Evolutionary conservation across 2,113 vertebrate genomes (phyloP), one percentile per base, ranked within the genome.

Genomic region (Macquaria australasica): DNA sequence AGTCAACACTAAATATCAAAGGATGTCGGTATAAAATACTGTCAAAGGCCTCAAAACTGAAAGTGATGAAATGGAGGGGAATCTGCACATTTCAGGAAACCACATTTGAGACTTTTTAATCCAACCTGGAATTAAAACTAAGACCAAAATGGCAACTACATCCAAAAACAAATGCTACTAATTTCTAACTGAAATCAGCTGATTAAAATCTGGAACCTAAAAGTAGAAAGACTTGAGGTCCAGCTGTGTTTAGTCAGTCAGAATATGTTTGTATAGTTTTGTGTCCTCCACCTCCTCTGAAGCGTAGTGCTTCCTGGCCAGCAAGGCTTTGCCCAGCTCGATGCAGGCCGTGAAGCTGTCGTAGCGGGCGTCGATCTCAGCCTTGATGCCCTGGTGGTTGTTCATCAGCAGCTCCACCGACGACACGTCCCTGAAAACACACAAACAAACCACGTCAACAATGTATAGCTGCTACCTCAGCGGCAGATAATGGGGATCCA

Each of bases 351-450:
- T 99, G 91, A 99, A 99, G 93, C 98, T 99, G 96, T 99, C 98
- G 1, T 99, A 99, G 0, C 98, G 97, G 62, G 98, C 98, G 67
- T 99, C 98, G 3, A 99, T 99, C 96, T 99, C 98, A 4, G 98
- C 98, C 95, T 99, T 99, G 95, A 99, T 99, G 34, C 98, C 98
- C 94, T 99, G 98, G 88, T 99, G 98, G 93, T 99, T 99, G 96
- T 99, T 99, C 98, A 99, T 99, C 77, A 99, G 94, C 34, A 99
- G 95, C 92, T 99, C 98, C 94, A 99, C 98, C 1, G 98, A 99
- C 0, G 98, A 99, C 86, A 99, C 98, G 68, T 99, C 98, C 94
- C 98, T 99, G 68, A 68, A 60, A 5, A 66, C 20, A 31, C 8
- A 67, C 2, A 6, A 0, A 41, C 41, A 31, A 37, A 51, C 37